These are phyloP conservation scores for Sebastes schlegelii DNA, from an alignment of 2,113 vertebrate species.

Conservation along the genomic window DNA sequence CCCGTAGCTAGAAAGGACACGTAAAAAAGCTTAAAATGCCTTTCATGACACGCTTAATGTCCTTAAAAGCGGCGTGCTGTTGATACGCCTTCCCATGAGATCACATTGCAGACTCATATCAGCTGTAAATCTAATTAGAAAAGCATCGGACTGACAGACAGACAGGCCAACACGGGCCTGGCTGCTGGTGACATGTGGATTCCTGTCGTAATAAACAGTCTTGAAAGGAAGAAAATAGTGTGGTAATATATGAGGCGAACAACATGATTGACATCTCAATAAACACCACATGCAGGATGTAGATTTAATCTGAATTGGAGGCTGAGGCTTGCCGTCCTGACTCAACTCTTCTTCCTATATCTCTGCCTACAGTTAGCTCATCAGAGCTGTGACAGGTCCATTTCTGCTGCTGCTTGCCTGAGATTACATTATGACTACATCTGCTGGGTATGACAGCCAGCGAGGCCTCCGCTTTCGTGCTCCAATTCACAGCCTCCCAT, in stretches of 20 bases:
- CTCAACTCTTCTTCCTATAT: neutral
- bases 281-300: slow-evolving; percentile 12
- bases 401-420: slow-evolving; percentile 31
- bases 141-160: neutral
- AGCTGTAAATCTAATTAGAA: neutral
- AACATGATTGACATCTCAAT: slow-evolving; percentile 36
- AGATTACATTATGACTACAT: slow-evolving; percentile 53
- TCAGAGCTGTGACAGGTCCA: slow-evolving; percentile 34
- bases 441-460: slow-evolving; percentile 12
- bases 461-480: neutral
- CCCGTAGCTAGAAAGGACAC: neutral
- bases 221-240: neutral
- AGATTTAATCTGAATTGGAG: slow-evolving; percentile 40
- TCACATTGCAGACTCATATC: neutral
- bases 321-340: neutral
- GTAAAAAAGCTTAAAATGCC: neutral
- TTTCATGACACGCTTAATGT: neutral
- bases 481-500: slow-evolving; percentile 23
- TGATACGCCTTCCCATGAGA: neutral
- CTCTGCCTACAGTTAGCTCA: slow-evolving; percentile 9
- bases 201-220: neutral
- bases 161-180: neutral
- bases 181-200: neutral
- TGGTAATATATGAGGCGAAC: neutral
- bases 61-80: neutral